These are phyloP conservation scores for Melieria picta DNA, from an alignment of 2,888 invertebrate species.

Conservation along the genomic window DNA sequence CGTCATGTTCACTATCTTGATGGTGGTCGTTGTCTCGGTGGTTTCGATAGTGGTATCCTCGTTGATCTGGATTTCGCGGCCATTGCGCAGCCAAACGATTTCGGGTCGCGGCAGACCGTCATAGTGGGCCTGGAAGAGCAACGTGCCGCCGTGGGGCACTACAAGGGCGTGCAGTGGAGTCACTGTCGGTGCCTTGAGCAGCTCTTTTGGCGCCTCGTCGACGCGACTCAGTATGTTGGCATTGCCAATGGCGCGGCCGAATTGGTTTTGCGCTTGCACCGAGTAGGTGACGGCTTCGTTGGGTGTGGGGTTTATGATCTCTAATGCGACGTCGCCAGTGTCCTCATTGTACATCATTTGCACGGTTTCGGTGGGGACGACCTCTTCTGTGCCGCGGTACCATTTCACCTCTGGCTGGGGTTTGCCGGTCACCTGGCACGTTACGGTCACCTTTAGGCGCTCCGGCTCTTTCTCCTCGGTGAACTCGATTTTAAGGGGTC, in stretches of 20 bases:
- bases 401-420: conserved; percentile 79
- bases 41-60: conserved; percentile 71
- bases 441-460: conserved; percentile 72
- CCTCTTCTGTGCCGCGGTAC: conserved; percentile 73
- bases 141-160: conserved; percentile 75
- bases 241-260: conserved; percentile 78
- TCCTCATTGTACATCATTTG: conserved; percentile 71
- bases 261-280: conserved; percentile 77
- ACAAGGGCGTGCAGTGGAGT: conserved; percentile 81
- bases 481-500: conserved; percentile 74
- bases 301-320: conserved; percentile 72
- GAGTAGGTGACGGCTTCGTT: conserved; percentile 77
- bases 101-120: conserved; percentile 77
- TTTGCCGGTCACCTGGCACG: conserved; percentile 75
- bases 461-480: conserved; percentile 68
- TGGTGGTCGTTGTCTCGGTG: conserved; percentile 72
- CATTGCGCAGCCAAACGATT: conserved; percentile 87
- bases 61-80: conserved; percentile 75
- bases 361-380: conserved; percentile 70
- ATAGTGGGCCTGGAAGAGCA: conserved; percentile 77
- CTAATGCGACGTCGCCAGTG: conserved; percentile 73
- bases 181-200: conserved; percentile 77
- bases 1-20: conserved; percentile 75
- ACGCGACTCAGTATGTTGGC: conserved; percentile 74
- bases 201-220: conserved; percentile 59